phyloP scores from a whole-genome alignment of 2,113 vertebrate genomes.

The Istiophorus platypterus region DNA sequence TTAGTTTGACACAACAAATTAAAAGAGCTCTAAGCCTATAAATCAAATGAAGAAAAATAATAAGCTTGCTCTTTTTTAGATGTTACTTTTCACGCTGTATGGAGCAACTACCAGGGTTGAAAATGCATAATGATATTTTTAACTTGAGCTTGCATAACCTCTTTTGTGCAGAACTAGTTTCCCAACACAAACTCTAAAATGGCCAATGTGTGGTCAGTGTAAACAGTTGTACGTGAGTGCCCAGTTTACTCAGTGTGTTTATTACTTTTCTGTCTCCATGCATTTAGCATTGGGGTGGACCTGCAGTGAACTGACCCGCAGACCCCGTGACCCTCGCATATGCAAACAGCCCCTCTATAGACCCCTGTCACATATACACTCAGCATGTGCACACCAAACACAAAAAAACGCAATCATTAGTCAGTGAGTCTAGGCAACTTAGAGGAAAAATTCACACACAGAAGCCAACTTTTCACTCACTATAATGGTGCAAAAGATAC shows the following conservation, averaged over 20 bases:
- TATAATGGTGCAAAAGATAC: background rate
- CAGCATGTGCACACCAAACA: conserved; percentile 41
- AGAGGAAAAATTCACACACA: conserved; percentile 22
- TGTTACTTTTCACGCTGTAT: background rate
- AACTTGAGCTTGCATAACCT: background rate
- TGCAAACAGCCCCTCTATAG: conserved; percentile 43
- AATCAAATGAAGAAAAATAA: background rate
- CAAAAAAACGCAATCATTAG: conserved; percentile 62
- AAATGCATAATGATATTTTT: background rate
- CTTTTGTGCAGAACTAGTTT: conserved; percentile 2
- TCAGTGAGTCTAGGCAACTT: conserved; percentile 40
- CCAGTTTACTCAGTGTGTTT: conserved; percentile 50
- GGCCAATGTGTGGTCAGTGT: conserved; percentile 2
- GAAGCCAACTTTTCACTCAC: conserved; percentile 4
- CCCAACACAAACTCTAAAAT: conserved; percentile 3
- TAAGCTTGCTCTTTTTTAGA: background rate
- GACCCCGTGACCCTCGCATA: conserved; percentile 46
- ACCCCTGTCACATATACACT: conserved; percentile 9
- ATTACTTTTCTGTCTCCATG: conserved; percentile 68
- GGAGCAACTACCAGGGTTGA: conserved; percentile 6
- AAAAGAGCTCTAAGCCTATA: background rate
- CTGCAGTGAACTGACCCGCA: conserved; percentile 42
- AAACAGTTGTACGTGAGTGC: conserved; percentile 19
- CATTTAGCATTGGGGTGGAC: conserved; percentile 36
- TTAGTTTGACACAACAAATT: background rate